A percentile compares a stretch with the other conserved stretches of the same genome.
phyloP scores from a whole-genome alignment of 2,888 invertebrate genomes.

The Drosophila acutilabella region DNA sequence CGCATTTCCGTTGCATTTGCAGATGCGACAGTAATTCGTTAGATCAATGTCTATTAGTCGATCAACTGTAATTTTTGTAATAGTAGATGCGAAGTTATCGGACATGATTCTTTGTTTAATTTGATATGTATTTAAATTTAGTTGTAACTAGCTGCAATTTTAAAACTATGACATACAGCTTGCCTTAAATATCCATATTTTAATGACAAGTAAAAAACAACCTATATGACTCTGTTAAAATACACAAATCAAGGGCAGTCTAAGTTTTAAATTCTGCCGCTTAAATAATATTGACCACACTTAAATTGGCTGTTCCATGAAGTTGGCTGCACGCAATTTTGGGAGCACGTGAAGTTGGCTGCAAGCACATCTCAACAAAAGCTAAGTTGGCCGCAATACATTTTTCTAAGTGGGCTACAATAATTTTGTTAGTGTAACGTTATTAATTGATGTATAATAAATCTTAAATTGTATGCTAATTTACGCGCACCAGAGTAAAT shows the following conservation, averaged over 20 bases:
- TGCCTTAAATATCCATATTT: not conserved
- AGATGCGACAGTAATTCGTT: constrained; percentile 45
- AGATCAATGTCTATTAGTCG: constrained; percentile 29
- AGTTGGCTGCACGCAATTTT: constrained; percentile 20
- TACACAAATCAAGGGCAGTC: not conserved
- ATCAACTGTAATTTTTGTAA: constrained; percentile 17
- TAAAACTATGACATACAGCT: not conserved
- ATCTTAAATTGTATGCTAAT: not conserved
- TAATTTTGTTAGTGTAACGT: not conserved
- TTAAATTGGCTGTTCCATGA: constrained; percentile 2
- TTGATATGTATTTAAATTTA: constrained; percentile 23
- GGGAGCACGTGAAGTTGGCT: constrained; percentile 26
- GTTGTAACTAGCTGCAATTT: constrained; percentile 17
- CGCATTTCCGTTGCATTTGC: constrained; percentile 22
- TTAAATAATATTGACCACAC: constrained; percentile 2
- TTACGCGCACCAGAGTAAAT: constrained; percentile 24
- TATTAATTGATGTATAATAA: not conserved
- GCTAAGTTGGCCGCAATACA: constrained; percentile 37
- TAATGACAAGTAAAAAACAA: not conserved
- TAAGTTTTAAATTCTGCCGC: constrained; percentile 17
- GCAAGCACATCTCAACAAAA: constrained; percentile 8
- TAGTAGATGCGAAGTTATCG: not conserved
- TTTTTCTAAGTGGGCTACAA: not conserved
- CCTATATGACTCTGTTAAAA: not conserved
- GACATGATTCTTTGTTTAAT: constrained; percentile 32